Evolutionary conservation across 1,140 invertebrate genomes (phyloP), one percentile per base, ranked within the genome.

Genomic region (Ephestia elutella): DNA sequence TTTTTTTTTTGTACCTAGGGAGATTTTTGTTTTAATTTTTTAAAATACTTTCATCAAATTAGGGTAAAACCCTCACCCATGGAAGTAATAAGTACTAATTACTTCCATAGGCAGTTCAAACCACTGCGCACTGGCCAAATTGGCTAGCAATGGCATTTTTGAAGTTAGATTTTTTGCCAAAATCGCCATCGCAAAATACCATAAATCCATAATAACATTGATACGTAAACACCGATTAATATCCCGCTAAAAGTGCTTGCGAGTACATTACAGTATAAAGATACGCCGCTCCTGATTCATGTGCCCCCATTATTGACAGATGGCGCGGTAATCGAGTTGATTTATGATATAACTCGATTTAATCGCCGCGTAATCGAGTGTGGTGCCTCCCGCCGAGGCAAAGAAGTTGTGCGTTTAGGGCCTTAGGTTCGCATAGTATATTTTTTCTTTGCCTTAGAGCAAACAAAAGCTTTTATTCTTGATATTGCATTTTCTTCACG

Each of bases 271-370:
- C 38, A 15, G 38, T 15, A 44, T 44, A 44, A 44, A 44, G 38
- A 44, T 15, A 44, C 38, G 38, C 38, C 38, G 32, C 32, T 35
- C 74, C 73, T 80, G 78, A 81, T 81, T 75, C 71, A 78, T 75
- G 63, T 68, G 78, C 70, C 77, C 73, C 65, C 72, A 66, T 78
- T 81, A 78, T 61, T 81, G 78, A 81, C 76, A 81, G 71, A 71
- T 74, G 71, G 73, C 70, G 63, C 69, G 69, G 70, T 77, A 78
- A 77, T 75, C 71, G 75, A 78, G 38, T 73, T 81, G 75, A 81
- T 78, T 77, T 77, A 75, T 68, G 75, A 73, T 73, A 73, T 56
- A 56, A 63, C 55, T 65, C 67, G 68, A 63, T 68, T 77, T 77
- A 75, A 77, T 78, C 65, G 66, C 78, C 77, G 60, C 71, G 63